These are phyloP conservation scores for Heliocidaris erythrogramma DNA, from an alignment of 35 echinoderm and acorn worm species.

Conservation along the genomic window DNA sequence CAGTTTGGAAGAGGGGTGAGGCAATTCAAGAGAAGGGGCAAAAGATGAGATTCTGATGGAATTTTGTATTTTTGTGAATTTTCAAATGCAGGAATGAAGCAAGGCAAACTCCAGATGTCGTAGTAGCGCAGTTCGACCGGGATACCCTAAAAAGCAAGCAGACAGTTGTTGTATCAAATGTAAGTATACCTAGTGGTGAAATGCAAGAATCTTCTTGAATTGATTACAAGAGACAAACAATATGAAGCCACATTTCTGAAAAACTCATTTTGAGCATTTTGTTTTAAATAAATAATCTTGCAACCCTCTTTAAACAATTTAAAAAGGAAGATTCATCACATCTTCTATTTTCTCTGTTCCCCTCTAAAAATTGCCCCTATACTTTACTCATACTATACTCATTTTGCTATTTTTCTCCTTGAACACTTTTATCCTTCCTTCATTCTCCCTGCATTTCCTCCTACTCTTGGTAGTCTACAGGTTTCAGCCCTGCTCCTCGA, in stretches of 20 bases:
- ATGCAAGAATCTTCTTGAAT: not conserved
- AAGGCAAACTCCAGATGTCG: constrained; percentile 50
- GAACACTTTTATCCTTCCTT: not conserved
- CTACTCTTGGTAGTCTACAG: constrained; percentile 46
- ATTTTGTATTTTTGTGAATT: not conserved
- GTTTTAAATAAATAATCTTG: not conserved
- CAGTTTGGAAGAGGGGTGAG: not conserved
- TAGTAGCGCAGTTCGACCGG: constrained; percentile 52
- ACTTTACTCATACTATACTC: not conserved
- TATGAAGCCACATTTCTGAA: not conserved
- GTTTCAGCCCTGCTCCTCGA: constrained; percentile 55
- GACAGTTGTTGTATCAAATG: constrained; percentile 60
- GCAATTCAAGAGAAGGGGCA: not conserved
- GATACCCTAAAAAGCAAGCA: constrained; percentile 63
- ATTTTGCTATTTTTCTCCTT: not conserved
- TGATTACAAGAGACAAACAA: not conserved
- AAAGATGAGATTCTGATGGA: not conserved
- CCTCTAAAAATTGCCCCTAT: not conserved
- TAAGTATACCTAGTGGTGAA: constrained; percentile 42
- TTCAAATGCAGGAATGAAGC: constrained; percentile 52
- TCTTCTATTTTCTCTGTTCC: not conserved
- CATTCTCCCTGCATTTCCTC: not conserved
- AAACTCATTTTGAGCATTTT: not conserved
- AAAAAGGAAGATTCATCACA: not conserved
- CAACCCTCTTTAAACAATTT: not conserved